Percentiles rank a stretch among this genome's conserved stretches.
Evolutionary conservation across 2,113 vertebrate genomes (phyloP).

Genomic region (Blennius ocellaris): DNA sequence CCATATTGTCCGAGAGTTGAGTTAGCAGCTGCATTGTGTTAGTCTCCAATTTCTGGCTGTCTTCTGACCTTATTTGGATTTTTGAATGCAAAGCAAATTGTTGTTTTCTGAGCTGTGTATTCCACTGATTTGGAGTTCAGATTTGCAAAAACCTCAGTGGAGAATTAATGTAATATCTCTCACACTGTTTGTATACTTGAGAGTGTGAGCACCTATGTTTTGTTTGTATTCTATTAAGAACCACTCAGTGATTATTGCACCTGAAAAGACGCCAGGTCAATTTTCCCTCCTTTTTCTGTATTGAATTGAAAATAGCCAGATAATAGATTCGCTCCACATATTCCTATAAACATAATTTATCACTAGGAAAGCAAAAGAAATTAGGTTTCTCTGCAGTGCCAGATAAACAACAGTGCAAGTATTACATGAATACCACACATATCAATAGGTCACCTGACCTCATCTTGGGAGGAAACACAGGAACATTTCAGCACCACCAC

Average conservation of each 20-base stretch:
- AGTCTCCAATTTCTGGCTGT: not conserved
- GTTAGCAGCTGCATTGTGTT: not conserved
- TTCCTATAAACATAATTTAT: slow-evolving; percentile 68
- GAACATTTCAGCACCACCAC: not conserved
- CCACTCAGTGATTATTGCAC: slow-evolving; percentile 57
- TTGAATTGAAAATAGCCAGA: slow-evolving; percentile 58
- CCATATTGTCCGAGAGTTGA: not conserved
- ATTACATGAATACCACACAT: slow-evolving; percentile 41
- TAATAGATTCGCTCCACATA: slow-evolving; percentile 57
- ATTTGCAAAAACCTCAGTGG: slow-evolving; percentile 3
- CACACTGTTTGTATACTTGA: slow-evolving; percentile 22
- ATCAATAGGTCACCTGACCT: slow-evolving; percentile 52
- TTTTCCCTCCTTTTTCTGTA: slow-evolving; percentile 49
- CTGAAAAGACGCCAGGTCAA: slow-evolving; percentile 51
- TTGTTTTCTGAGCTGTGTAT: not conserved
- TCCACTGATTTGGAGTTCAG: not conserved
- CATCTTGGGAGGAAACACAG: slow-evolving; percentile 33
- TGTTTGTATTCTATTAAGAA: slow-evolving; percentile 56
- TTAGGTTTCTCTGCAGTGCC: slow-evolving; percentile 30
- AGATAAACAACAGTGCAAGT: slow-evolving; percentile 57
- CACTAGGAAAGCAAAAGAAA: slow-evolving; percentile 59
- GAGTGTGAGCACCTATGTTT: slow-evolving; percentile 17
- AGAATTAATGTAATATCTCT: slow-evolving; percentile 34
- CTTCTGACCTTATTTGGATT: not conserved
- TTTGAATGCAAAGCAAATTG: not conserved